Evolutionary conservation across 1,140 invertebrate genomes (phyloP).

Genomic region (Vanessa atalanta): DNA sequence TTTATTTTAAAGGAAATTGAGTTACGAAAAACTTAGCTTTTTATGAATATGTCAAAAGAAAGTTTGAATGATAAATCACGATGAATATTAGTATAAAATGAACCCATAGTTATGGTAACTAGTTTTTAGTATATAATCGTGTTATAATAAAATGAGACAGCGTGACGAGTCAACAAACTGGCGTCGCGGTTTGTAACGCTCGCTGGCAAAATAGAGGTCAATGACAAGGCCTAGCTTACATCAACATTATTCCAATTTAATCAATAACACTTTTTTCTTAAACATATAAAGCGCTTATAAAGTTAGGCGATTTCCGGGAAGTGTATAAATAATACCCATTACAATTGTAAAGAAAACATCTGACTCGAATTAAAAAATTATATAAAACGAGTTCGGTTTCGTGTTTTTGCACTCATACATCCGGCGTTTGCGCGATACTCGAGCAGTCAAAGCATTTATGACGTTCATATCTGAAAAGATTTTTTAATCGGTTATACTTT

Average conservation of each 20-base stretch:
- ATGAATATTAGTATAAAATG: background rate
- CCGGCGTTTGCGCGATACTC: constrained; percentile 43
- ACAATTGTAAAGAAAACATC: constrained; percentile 38
- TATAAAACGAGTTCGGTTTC: constrained; percentile 50
- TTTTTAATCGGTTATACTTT: constrained; percentile 20
- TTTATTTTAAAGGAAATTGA: no score
- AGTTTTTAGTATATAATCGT: constrained; percentile 1
- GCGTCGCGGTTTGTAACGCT: constrained; percentile 50
- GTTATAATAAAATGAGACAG: constrained; percentile 39
- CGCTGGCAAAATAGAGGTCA: constrained; percentile 74
- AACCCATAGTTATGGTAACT: background rate
- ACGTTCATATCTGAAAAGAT: constrained; percentile 39
- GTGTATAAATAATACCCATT: constrained; percentile 37
- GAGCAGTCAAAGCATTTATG: constrained; percentile 39
- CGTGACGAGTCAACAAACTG: constrained; percentile 53
- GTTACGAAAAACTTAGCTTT: no score
- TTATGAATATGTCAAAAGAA: no score
- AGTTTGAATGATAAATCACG: no score
- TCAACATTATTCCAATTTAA: constrained; percentile 35
- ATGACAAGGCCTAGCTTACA: constrained; percentile 68
- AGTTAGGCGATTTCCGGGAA: constrained; percentile 36
- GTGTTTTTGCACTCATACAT: constrained; percentile 56
- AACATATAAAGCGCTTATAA: constrained; percentile 22
- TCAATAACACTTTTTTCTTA: constrained; percentile 36
- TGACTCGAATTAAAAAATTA: constrained; percentile 56